Conservation (phyloP, 2,888 invertebrate species). For the Crematogaster levior region DNA sequence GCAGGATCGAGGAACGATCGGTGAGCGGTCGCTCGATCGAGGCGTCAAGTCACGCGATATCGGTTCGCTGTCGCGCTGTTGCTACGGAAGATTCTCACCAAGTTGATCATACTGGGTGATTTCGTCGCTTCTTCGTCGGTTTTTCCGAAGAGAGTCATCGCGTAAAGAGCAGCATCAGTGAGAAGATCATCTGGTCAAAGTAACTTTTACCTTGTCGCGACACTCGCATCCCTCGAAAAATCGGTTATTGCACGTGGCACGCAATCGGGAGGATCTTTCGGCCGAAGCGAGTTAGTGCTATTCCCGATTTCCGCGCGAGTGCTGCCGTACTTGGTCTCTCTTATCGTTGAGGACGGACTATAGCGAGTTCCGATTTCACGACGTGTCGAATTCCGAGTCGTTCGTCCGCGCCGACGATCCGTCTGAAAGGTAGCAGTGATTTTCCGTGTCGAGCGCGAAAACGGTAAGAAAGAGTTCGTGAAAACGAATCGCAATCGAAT, state of each 20-base stretch:
- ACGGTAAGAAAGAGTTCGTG: not conserved
- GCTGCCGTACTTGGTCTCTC: conserved; percentile 54
- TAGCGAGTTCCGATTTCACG: conserved; percentile 29
- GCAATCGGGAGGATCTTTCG: conserved; percentile 63
- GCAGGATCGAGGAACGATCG: no score
- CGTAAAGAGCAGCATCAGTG: not conserved
- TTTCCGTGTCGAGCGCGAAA: not conserved
- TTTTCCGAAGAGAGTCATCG: not conserved
- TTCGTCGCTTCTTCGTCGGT: not conserved
- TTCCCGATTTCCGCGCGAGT: conserved; percentile 78
- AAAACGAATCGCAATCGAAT: conserved; percentile 6
- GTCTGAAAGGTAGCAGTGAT: not conserved
- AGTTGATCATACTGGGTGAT: not conserved
- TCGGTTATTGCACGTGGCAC: conserved; percentile 47
- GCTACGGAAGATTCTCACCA: not conserved
- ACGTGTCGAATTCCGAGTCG: not conserved
- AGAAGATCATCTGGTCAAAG: not conserved
- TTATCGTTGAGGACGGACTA: conserved; percentile 58
- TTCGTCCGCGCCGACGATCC: not conserved
- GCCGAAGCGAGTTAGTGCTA: conserved; percentile 75
- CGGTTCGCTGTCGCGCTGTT: not conserved
- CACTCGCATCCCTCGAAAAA: conserved; percentile 59
- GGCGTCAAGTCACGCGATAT: not conserved
- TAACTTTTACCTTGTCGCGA: conserved; percentile 8
- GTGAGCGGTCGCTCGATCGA: not conserved